A percentile compares a stretch with the other conserved stretches of the same genome.
These are phyloP conservation scores for Anneissia japonica DNA, from an alignment of 35 echinoderm and acorn worm species.

Conservation along the genomic window DNA sequence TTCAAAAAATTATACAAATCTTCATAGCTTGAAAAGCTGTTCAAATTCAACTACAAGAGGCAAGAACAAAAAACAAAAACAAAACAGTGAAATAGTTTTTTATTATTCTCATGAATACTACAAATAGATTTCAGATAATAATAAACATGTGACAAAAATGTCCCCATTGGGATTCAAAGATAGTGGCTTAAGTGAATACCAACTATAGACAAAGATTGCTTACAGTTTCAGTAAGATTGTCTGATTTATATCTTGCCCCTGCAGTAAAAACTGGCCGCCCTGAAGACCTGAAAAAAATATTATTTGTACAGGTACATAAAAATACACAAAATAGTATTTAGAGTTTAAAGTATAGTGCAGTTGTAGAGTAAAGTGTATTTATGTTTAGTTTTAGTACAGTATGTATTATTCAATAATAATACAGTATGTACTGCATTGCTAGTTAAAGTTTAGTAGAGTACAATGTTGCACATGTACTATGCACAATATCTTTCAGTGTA, in stretches of 20 bases:
- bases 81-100: not conserved
- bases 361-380: too few relatives aligned
- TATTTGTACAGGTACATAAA: too few relatives aligned
- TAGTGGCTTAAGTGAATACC: not conserved
- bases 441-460: too few relatives aligned
- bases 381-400: too few relatives aligned
- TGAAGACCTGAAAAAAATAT: conserved; percentile 63
- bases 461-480: too few relatives aligned
- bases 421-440: too few relatives aligned
- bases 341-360: too few relatives aligned
- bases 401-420: too few relatives aligned
- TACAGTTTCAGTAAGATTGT: conserved; percentile 78
- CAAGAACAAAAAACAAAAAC: not conserved
- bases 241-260: conserved; percentile 64
- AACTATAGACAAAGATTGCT: conserved; percentile 17
- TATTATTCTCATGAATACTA: not conserved
- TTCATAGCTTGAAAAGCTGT: conserved; percentile 62
- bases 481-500: too few relatives aligned
- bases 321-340: too few relatives aligned
- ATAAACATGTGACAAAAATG: not conserved
- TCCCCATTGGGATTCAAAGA: not conserved
- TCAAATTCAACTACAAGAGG: conserved; percentile 52
- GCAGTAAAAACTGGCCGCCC: conserved; percentile 60
- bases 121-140: not conserved
- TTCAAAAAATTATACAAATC: conserved; percentile 66